Base-by-base conservation (phyloP, 2,888 invertebrate genomes). In the Pseudoips prasinana region DNA sequence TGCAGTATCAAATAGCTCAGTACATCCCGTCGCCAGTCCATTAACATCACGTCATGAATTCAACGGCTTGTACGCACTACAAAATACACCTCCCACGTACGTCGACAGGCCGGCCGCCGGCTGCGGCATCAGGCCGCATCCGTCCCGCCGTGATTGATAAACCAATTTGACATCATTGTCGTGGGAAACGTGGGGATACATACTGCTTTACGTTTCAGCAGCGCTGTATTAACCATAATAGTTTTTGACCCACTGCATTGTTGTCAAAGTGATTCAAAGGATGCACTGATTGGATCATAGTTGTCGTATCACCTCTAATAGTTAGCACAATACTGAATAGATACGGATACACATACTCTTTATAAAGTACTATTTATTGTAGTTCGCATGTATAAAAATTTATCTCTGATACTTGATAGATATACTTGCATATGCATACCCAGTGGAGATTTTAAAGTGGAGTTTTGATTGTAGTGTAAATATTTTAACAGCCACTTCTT, bases 121-220 rank as follows among this genome's bases (percentile, higher is more conserved):
- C 20, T 7, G n/a, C 20, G 66, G 61, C 70, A 63, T 69, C 70
- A 68, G 64, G 54, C 63, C 59, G 70, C 82, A 84, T 86, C 84
- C 85, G 81, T 73, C 72, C 64, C 66, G 66, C 67, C 69, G 73
- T 77, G 83, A 86, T 86, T 86, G 85, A 85, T 85, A 81, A 81
- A 75, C 65, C 75, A 76, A 81, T 78, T 80, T 79, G 70, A 73
- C 73, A 76, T 76, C 61, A 86, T 85, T 85, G 80, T 56, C 84
- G 86, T 87, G 86, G 73, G 87, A 86, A 79, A 65, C 70, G 55
- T 65, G 58, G 64, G 54, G 54, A 57, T 58, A 39, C 51, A 50
- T 39, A 48, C 41, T 41, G 40, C 46, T 54, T 58, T 48, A 54
- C 37, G 29, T 39, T 40, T 41, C 44, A 42, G 47, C 42, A 27